Percentiles rank a stretch among this genome's conserved stretches.
phyloP scores from a whole-genome alignment of 92 coral and sea anemone species.

The Zoanthus gigantus region DNA sequence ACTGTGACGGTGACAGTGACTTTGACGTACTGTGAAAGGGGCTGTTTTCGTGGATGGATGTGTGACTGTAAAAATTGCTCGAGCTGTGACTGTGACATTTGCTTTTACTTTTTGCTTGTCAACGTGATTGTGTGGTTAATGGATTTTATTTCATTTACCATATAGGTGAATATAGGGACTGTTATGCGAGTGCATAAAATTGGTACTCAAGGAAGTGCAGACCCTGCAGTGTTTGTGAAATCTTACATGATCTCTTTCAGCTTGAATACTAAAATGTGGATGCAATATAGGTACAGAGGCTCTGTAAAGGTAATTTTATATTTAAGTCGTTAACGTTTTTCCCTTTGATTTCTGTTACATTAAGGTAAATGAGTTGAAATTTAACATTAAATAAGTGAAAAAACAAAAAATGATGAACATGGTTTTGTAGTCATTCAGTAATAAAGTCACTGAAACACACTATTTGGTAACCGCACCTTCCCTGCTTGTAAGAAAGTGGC shows the following conservation, averaged over 20 bases:
- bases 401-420: too few relatives aligned
- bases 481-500: too few relatives aligned
- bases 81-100: not conserved
- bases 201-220: slow-evolving; percentile 37
- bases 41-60: not conserved
- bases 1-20: not conserved
- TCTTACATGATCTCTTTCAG: slow-evolving; percentile 1
- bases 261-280: not conserved
- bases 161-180: slow-evolving; percentile 33
- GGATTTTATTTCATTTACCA: not conserved
- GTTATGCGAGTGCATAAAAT: slow-evolving; percentile 35
- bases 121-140: not conserved
- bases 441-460: too few relatives aligned
- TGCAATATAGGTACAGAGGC: not conserved
- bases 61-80: not conserved
- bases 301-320: too few relatives aligned
- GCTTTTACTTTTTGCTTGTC: not conserved
- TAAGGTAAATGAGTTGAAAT: too few relatives aligned
- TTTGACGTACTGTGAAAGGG: not conserved
- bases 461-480: too few relatives aligned
- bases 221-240: slow-evolving; percentile 13
- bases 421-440: too few relatives aligned
- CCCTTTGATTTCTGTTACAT: too few relatives aligned
- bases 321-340: too few relatives aligned
- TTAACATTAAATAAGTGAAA: too few relatives aligned